These are phyloP conservation scores for Clunio marinus DNA, from an alignment of 2,888 invertebrate species.

Conservation along the genomic window DNA sequence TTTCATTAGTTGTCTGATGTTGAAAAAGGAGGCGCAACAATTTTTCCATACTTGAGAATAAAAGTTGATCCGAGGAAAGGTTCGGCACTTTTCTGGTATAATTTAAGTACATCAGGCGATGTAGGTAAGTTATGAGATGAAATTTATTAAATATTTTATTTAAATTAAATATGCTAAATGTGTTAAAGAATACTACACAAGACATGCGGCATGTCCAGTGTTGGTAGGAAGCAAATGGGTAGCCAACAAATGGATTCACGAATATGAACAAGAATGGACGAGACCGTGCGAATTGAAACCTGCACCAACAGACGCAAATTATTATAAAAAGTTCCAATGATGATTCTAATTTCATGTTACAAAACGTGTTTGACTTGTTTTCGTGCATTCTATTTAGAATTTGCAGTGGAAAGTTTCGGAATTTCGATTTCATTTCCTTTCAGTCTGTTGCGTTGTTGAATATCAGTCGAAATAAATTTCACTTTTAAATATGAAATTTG, in stretches of 20 bases:
- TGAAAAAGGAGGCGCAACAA: slow-evolving; percentile 58
- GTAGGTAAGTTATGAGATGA: too few relatives aligned
- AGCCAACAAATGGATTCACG: slow-evolving; percentile 59
- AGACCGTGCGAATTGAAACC: slow-evolving; percentile 59
- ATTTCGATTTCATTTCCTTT: too few relatives aligned
- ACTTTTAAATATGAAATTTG: too few relatives aligned
- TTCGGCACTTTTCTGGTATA: slow-evolving; percentile 59
- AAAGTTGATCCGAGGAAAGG: slow-evolving; percentile 52
- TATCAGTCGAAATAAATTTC: too few relatives aligned
- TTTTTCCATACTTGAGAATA: slow-evolving; percentile 54
- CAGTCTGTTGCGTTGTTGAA: too few relatives aligned
- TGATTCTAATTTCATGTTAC: too few relatives aligned
- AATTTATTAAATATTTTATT: neutral
- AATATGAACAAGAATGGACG: slow-evolving; percentile 80
- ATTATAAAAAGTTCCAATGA: neutral
- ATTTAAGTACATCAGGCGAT: slow-evolving; percentile 55
- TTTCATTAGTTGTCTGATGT: slow-evolving; percentile 56
- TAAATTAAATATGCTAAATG: neutral
- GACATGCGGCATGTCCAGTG: slow-evolving; percentile 60
- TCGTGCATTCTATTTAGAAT: too few relatives aligned
- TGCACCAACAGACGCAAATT: neutral
- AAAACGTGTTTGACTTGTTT: too few relatives aligned
- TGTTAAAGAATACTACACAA: slow-evolving; percentile 49
- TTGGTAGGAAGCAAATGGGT: slow-evolving; percentile 57
- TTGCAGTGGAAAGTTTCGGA: too few relatives aligned